Evolutionary conservation across 2,888 invertebrate species (phyloP), one percentile per base, ranked within the genome.

Genomic region (Phengaris arion): DNA sequence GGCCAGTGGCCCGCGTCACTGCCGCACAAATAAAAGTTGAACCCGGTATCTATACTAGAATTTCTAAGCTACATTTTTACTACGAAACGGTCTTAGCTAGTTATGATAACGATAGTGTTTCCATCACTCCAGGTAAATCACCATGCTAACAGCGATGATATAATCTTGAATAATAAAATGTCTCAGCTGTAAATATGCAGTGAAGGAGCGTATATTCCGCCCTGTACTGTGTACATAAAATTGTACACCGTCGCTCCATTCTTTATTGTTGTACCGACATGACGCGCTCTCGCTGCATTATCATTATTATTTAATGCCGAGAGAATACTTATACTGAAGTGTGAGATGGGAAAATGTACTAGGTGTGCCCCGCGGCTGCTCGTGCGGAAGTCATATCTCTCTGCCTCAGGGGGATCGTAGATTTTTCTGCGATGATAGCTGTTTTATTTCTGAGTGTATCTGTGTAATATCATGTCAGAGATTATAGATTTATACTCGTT

Each of bases 231-330:
- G 35, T 48, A 69, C 15, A 69, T 69, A 69, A 69, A 69, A 69
- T 69, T n/a, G 69, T 48, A 48, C 46, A 2, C 5, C 59, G 59
- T n/a, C 59, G 69, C 48, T 48, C 15, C 13, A 15, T 69, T 69
- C 69, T 48, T 69, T 69, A 69, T 69, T 69, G 69, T 69, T 69
- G 69, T 69, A 69, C 68, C 46, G 69, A 69, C 69, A 15, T n/a
- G 69, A 48, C 69, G 69, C 64, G 35, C 64, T 69, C 9, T 9
- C 48, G 48, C n/a, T 48, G 69, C 69, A 69, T 48, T 69, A 69
- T 48, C 35, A 35, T 46, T 69, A 69, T 69, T 69, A 69, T 69
- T 69, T 48, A 69, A 69, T 69, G 69, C 69, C n/a, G n/a, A 9
- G 22, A 69, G 48, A 69, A 69, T 69, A 8, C 48, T 68, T 68